phyloP scores from a whole-genome alignment of 2,113 vertebrate species.

The Daboia siamensis region DNA sequence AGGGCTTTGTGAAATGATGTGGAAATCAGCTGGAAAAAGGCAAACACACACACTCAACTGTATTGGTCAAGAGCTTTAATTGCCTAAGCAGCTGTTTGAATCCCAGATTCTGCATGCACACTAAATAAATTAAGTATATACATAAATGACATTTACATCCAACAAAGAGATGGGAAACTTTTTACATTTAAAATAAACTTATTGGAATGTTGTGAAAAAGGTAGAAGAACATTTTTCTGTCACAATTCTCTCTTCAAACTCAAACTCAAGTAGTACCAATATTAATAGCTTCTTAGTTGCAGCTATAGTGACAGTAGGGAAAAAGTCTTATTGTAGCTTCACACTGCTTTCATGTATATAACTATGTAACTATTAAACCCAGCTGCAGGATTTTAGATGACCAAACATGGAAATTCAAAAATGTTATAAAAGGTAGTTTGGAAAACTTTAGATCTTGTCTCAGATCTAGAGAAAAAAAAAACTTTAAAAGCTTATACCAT shows the following conservation, averaged over 20 bases:
- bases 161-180: background rate
- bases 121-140: background rate
- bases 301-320: background rate
- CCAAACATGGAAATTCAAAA: constrained; percentile 4
- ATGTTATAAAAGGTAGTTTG: constrained; percentile 5
- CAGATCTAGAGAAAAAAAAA: constrained; percentile 22
- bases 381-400: background rate
- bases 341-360: background rate
- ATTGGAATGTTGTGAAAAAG: background rate
- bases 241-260: background rate
- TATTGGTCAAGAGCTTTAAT: background rate
- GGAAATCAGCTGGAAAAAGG: background rate
- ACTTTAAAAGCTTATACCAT: constrained; percentile 41
- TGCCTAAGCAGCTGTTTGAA: background rate
- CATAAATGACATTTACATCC: background rate
- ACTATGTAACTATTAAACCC: background rate
- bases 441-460: constrained; percentile 13
- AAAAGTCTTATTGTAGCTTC: background rate
- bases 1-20: background rate
- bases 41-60: background rate
- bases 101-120: background rate
- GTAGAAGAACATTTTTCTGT: background rate
- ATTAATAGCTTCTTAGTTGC: background rate
- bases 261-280: background rate
- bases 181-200: background rate